Base-by-base conservation (phyloP, 2,113 vertebrate species). In the Cyanoramphus novaezelandiae region DNA sequence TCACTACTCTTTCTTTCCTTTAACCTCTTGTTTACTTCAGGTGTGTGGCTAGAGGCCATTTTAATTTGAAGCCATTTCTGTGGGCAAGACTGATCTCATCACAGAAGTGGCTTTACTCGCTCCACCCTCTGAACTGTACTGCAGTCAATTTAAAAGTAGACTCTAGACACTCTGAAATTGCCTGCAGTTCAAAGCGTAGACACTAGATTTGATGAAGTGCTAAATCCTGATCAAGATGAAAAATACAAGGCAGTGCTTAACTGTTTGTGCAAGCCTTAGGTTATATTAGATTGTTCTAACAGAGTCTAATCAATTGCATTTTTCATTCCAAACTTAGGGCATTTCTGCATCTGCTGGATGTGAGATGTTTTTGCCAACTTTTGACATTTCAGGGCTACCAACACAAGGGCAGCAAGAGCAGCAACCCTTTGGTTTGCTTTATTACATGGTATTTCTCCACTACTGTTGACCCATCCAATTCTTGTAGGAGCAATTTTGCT, bases 181-280 rank as follows among this genome's bases (percentile, higher is more conserved):
- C 18, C 31, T 53, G 25, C 44, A 89, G 31, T 43, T 90, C 41
- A 7, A 87, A 87, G 20, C 33, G 20, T 60, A 81, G 52, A 55
- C 28, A 33, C 10, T 7, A 55, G 57, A 77, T 55, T 16, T 68
- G 50, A 62, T 29, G 8, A 77, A 93, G 29, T 57, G 64, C n/a
- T 83, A 83, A 94, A 82, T 85, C 47, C 28, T 35, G 17, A 79
- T 63, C 41, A 59, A 91, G 35, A 70, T 17, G 19, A 68, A 94
- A 83, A 78, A 87, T 13, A 59, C 33, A 43, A 75, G 50, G 46
- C 62, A 41, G 25, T 17, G 23, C 27, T 82, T 89, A 57, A 49
- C 16, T 89, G 60, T 24, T 67, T 60, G 25, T 55, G 39, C 68
- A 27, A 57, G 47, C 9, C 43, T 65, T 23, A 24, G 49, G 23